Evolutionary conservation across 2,113 vertebrate genomes (phyloP).

Genomic region (Mola mola): DNA sequence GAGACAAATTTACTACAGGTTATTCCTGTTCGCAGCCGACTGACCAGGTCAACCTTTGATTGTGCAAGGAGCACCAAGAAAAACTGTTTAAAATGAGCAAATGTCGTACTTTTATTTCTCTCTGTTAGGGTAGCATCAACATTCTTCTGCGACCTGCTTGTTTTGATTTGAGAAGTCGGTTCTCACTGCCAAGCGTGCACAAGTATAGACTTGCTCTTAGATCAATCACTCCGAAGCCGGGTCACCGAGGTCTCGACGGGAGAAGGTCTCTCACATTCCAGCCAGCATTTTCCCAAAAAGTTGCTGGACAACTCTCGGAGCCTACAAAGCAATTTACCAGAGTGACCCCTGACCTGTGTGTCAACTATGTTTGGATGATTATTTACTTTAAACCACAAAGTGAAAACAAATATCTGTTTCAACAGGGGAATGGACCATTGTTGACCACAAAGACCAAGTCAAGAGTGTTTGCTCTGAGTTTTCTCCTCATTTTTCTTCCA

Average conservation of each 20-base stretch:
- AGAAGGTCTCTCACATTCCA: constrained; percentile 47
- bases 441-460: background rate
- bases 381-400: constrained; percentile 50
- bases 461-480: constrained; percentile 18
- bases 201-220: constrained; percentile 44
- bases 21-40: background rate
- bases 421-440: constrained; percentile 8
- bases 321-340: constrained; percentile 43
- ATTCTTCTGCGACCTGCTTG: background rate
- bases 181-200: background rate
- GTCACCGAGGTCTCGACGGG: constrained; percentile 40
- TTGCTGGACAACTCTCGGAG: constrained; percentile 39
- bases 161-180: constrained; percentile 16
- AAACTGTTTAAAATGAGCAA: background rate
- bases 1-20: constrained; percentile 45
- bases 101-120: background rate
- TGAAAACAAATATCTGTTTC: constrained; percentile 14
- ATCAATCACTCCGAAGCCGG: constrained; percentile 43
- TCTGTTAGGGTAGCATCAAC: background rate
- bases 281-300: constrained; percentile 31
- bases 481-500: constrained; percentile 5
- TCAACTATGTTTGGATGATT: constrained; percentile 56
- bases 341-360: constrained; percentile 49
- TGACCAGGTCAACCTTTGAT: background rate
- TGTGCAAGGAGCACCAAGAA: background rate